Conservation (phyloP, 1,140 invertebrate species). For the Drosophila takahashii region DNA sequence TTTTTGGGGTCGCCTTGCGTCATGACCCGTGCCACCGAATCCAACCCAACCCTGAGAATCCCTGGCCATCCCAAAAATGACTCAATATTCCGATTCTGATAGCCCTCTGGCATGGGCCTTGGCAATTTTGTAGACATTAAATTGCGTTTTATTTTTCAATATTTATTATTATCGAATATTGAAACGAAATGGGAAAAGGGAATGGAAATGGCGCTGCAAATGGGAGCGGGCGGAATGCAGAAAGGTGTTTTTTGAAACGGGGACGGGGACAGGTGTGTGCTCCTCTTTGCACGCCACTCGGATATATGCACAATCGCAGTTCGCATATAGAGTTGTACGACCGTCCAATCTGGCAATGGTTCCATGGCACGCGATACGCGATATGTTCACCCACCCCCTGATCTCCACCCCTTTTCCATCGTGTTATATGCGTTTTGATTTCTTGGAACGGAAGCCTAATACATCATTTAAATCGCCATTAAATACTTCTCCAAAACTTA, state of each 20-base stretch:
- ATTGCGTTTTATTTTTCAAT: conserved; percentile 81
- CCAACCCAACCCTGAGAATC: conserved; percentile 26
- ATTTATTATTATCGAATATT: conserved; percentile 80
- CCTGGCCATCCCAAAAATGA: conserved; percentile 63
- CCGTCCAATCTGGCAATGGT: conserved; percentile 44
- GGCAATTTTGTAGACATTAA: conserved; percentile 66
- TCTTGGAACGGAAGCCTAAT: not conserved
- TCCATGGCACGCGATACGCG: conserved; percentile 59
- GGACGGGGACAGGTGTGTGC: conserved; percentile 40
- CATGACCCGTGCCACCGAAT: conserved; percentile 48
- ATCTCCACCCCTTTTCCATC: not conserved
- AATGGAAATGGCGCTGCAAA: conserved; percentile 48
- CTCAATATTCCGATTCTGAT: conserved; percentile 52
- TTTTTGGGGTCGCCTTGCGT: conserved; percentile 62
- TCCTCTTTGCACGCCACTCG: conserved; percentile 35
- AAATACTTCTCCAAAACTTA: not conserved
- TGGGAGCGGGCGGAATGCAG: conserved; percentile 41
- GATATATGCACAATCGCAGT: conserved; percentile 37
- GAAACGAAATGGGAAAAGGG: conserved; percentile 51
- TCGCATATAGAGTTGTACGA: conserved; percentile 56
- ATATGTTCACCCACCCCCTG: not conserved
- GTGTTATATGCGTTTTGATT: conserved; percentile 18
- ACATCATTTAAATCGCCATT: conserved; percentile 5
- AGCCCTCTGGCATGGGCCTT: conserved; percentile 28
- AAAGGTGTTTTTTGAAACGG: conserved; percentile 16